Percentiles rank a stretch among this genome's conserved stretches.
phyloP scores from a whole-genome alignment of 2,113 vertebrate genomes.

The Rhea pennata region DNA sequence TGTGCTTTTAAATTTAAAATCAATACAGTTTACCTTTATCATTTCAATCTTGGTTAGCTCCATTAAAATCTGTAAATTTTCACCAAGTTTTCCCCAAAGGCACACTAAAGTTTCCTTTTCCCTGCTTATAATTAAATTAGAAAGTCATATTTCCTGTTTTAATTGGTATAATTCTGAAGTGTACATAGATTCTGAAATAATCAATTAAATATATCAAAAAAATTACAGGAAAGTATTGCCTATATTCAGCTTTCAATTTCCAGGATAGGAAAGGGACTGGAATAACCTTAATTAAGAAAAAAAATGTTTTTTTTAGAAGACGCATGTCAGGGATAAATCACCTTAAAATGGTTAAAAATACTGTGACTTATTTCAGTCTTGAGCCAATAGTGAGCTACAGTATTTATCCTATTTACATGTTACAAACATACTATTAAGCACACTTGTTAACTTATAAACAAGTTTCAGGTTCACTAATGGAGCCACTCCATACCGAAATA shows the following conservation, averaged over 20 bases:
- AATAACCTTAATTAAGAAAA: background rate
- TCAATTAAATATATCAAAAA: background rate
- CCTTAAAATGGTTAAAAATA: background rate
- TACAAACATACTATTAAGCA: background rate
- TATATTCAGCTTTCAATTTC: background rate
- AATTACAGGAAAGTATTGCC: background rate
- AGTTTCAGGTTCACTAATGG: background rate
- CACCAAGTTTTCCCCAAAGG: background rate
- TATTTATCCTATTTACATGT: background rate
- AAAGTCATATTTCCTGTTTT: background rate
- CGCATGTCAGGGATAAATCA: accelerated
- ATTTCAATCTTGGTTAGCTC: background rate
- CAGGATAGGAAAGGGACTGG: background rate
- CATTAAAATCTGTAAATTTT: background rate
- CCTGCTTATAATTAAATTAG: background rate
- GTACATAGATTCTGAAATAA: background rate
- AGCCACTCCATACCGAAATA: background rate
- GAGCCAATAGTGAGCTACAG: background rate
- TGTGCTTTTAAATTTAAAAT: background rate
- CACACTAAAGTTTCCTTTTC: background rate
- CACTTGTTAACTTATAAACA: background rate
- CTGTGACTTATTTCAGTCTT: background rate
- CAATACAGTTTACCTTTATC: background rate
- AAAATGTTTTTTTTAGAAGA: background rate
- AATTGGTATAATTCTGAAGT: background rate